Conservation (phyloP, 2,113 vertebrate species). For the Psettodes erumei region DNA sequence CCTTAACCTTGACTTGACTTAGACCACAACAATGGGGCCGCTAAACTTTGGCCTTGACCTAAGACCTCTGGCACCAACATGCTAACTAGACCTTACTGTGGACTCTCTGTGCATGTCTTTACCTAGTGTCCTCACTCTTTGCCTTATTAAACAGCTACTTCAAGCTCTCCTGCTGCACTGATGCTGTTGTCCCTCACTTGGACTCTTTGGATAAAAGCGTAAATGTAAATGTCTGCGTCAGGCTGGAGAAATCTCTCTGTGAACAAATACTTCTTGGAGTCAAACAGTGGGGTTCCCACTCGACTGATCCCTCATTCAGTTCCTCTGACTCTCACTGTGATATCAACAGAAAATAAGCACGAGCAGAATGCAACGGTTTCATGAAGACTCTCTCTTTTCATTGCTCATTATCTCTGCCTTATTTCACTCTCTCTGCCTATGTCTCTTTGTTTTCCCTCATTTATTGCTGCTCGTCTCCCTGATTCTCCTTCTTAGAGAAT, state of each 20-base stretch:
- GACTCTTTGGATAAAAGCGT: no score
- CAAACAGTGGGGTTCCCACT: neutral
- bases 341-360: conserved; percentile 24
- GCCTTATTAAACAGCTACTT: no score
- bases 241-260: conserved; percentile 11
- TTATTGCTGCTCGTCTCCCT: conserved; percentile 42
- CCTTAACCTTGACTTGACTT: neutral
- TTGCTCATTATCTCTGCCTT: conserved; percentile 50
- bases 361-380: conserved; percentile 21
- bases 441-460: conserved; percentile 11
- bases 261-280: conserved; percentile 15
- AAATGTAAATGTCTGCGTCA: neutral
- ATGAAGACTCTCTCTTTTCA: conserved; percentile 30
- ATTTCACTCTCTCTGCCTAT: neutral
- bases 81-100: no score
- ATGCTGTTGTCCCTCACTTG: no score
- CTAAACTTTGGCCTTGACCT: no score
- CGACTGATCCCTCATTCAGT: neutral
- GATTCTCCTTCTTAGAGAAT: conserved; percentile 40
- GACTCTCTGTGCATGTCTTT: no score
- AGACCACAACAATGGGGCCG: neutral
- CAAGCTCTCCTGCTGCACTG: no score
- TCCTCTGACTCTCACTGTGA: conserved; percentile 28
- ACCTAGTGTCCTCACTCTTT: no score
- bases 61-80: no score